phyloP scores from a whole-genome alignment of 2,797 vertebrate species.

The Hybognathus amarus region DNA sequence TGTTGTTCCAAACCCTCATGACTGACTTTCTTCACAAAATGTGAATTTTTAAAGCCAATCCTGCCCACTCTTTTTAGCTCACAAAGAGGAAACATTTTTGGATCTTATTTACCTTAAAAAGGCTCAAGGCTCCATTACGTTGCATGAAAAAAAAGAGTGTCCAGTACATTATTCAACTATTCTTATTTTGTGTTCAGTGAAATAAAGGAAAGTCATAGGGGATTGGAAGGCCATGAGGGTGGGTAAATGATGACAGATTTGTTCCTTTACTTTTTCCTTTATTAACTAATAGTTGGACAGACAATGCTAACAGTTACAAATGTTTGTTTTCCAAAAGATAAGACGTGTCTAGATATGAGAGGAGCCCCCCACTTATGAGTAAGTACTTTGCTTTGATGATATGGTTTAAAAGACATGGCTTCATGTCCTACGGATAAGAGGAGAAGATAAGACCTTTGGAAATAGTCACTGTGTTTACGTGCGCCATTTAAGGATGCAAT shows the following conservation, averaged over 20 bases:
- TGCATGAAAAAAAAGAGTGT: background rate
- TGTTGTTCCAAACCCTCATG: background rate
- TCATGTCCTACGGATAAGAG: conserved; percentile 50
- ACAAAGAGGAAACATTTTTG: background rate
- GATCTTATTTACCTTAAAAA: background rate
- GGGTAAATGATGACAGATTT: background rate
- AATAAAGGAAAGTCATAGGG: background rate
- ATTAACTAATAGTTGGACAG: conserved; percentile 7
- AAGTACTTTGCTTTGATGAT: conserved; percentile 56
- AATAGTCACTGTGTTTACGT: conserved; percentile 38
- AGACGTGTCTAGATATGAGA: conserved; percentile 27
- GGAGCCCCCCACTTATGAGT: conserved; percentile 25
- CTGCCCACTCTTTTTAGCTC: background rate
- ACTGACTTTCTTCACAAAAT: background rate
- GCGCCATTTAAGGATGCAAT: conserved; percentile 47
- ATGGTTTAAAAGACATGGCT: conserved; percentile 49
- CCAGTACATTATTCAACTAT: background rate
- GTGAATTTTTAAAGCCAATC: too few relatives aligned
- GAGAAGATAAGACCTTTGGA: conserved; percentile 49
- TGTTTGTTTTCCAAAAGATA: conserved; percentile 46
- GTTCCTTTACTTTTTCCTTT: conserved; percentile 6
- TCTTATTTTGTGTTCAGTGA: background rate
- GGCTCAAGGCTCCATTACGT: too few relatives aligned
- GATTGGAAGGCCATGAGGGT: background rate
- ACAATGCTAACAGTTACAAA: conserved; percentile 39